Percentiles rank a stretch among this genome's conserved stretches.
Evolutionary conservation across 2,888 invertebrate species (phyloP).

Genomic region (Leuctra nigra): DNA sequence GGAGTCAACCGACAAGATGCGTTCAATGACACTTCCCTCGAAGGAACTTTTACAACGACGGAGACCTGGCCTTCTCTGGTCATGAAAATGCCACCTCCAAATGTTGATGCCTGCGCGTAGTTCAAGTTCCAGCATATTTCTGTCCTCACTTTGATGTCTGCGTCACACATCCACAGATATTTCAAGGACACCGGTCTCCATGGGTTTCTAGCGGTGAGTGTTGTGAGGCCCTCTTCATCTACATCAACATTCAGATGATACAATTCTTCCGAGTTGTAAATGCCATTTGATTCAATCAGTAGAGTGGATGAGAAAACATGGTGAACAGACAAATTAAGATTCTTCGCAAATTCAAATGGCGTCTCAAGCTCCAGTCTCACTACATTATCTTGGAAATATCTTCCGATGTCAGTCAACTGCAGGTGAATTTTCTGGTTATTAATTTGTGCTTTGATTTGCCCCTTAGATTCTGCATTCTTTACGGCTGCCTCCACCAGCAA

Average conservation of each 20-base stretch:
- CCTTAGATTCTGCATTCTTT: conserved; percentile 15
- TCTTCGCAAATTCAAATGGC: conserved; percentile 25
- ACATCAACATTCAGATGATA: conserved; percentile 13
- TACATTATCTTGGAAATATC: too few relatives aligned
- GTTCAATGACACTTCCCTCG: conserved; percentile 27
- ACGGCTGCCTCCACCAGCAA: conserved; percentile 14
- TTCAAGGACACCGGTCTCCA: conserved; percentile 33
- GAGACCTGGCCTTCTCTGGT: conserved; percentile 25
- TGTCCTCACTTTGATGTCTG: conserved; percentile 26
- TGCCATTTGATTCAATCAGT: conserved; percentile 11
- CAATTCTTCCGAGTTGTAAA: conserved; percentile 20
- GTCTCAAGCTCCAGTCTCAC: conserved; percentile 25
- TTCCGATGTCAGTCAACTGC: neutral
- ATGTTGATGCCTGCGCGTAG: conserved; percentile 27
- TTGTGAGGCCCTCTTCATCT: neutral
- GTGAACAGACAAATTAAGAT: conserved; percentile 19
- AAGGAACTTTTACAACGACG: conserved; percentile 27
- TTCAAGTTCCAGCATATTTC: conserved; percentile 34
- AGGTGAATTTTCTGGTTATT: conserved; percentile 13
- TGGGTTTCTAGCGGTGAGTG: conserved; percentile 33
- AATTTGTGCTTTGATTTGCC: conserved; percentile 19
- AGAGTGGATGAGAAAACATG: too few relatives aligned
- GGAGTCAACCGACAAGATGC: conserved; percentile 25
- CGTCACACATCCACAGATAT: conserved; percentile 28
- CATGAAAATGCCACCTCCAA: conserved; percentile 29